Percentiles rank a stretch among this genome's conserved stretches.
Conservation (phyloP, 2,113 vertebrate genomes). For the Takifugu bimaculatus region DNA sequence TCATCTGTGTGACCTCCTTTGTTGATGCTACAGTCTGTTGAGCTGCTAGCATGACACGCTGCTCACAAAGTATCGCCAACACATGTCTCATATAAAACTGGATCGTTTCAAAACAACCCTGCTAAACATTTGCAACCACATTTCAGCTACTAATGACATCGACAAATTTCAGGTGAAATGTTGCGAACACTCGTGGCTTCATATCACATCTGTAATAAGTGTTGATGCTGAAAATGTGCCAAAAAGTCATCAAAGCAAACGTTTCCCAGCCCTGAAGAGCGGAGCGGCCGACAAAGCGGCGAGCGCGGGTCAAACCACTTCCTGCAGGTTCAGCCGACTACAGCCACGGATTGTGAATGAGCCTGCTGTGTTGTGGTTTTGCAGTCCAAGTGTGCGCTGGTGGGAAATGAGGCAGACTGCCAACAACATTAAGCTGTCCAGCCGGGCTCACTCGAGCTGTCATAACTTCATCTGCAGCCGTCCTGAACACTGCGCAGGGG, state of each 20-base stretch:
- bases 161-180: too few species aligned
- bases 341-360: conserved; percentile 30
- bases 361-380: conserved; percentile 23
- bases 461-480: conserved; percentile 27
- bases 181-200: too few species aligned
- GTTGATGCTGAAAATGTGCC: too few species aligned
- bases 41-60: too few species aligned
- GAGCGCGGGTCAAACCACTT: neutral
- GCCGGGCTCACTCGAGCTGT: conserved; percentile 36
- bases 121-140: too few species aligned
- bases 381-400: conserved; percentile 5
- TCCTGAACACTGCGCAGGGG: conserved; percentile 20
- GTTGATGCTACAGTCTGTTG: too few species aligned
- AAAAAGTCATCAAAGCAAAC: neutral
- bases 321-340: conserved; percentile 1
- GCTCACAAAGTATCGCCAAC: too few species aligned
- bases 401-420: conserved; percentile 13
- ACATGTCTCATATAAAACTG: too few species aligned
- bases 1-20: too few species aligned
- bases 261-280: neutral
- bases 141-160: too few species aligned
- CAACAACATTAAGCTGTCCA: conserved; percentile 19
- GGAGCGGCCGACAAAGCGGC: neutral
- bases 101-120: too few species aligned
- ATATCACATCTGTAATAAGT: too few species aligned